phyloP scores from a whole-genome alignment of 2,888 invertebrate genomes.

The Aleiodes alternator region DNA sequence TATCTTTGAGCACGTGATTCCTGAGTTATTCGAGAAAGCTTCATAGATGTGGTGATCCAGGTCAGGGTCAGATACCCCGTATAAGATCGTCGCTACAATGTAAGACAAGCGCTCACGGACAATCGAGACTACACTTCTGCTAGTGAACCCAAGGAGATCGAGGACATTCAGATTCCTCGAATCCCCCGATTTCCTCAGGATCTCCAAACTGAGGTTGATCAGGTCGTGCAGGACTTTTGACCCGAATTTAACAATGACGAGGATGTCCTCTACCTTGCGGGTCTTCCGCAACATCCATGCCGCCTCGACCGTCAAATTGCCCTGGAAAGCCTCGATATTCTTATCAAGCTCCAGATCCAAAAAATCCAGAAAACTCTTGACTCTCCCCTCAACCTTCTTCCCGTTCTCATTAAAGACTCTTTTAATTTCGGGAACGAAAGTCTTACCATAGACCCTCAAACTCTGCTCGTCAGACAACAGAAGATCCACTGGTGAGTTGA shows the following conservation, averaged over 20 bases:
- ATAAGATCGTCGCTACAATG: slow-evolving; percentile 63
- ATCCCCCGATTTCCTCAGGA: slow-evolving; percentile 48
- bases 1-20: slow-evolving; percentile 59
- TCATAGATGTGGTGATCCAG: slow-evolving; percentile 55
- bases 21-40: slow-evolving; percentile 35
- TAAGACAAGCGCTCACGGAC: slow-evolving; percentile 61
- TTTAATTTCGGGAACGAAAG: slow-evolving; percentile 57
- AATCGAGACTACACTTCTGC: slow-evolving; percentile 60
- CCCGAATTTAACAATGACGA: slow-evolving; percentile 62
- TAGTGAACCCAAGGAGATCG: slow-evolving; percentile 64
- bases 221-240: slow-evolving; percentile 61
- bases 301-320: slow-evolving; percentile 54
- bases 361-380: slow-evolving; percentile 58
- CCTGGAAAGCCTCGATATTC: slow-evolving; percentile 55
- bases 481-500: slow-evolving; percentile 54
- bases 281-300: slow-evolving; percentile 57
- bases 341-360: slow-evolving; percentile 66
- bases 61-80: slow-evolving; percentile 62
- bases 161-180: slow-evolving; percentile 58
- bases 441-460: slow-evolving; percentile 54
- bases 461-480: slow-evolving; percentile 59
- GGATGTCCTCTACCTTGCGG: slow-evolving; percentile 57
- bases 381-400: slow-evolving; percentile 50
- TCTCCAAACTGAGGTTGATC: slow-evolving; percentile 49
- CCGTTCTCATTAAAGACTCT: slow-evolving; percentile 52